Evolutionary conservation across 2,797 vertebrate species (phyloP), one percentile per base, ranked within the genome.

Genomic region (Myoxocephalus aenaeus): DNA sequence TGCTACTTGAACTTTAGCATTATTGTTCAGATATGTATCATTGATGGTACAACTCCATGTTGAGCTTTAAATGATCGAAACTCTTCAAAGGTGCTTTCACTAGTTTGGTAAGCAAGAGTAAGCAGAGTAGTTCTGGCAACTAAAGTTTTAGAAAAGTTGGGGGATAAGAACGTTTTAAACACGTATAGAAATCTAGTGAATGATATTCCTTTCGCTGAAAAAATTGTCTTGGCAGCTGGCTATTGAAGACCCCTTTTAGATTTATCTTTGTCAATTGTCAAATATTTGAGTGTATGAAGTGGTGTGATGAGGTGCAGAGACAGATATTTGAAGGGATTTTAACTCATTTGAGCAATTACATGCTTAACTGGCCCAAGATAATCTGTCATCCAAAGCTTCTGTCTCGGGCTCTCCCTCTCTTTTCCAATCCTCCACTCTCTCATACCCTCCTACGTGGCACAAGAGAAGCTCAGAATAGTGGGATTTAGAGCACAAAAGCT

Each of bases 301-400:
- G 96, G 97, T 98, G 96, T 97, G 97, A 97, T 98, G 98, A 97
- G 97, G 96, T 98, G 98, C 97, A 96, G 97, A 97, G 97, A 97
- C 96, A 97, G 97, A 98, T 98, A 99, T 99, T 98, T 99, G 97
- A 99, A 98, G 97, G 97, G 98, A 99, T 99, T 99, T 99, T 97
- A 98, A 99, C 97, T 99, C 97, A 98, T 99, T 99, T 98, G 97
- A 98, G 98, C 98, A 99, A 99, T 99, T 99, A 99, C 98, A 99
- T 99, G 98, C 98, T 99, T 99, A 99, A 99, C 98, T 98, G 97
- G 96, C 96, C 96, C 96, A 96, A 96, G 96, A 98, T 99, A 99
- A 99, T 99, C 97, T 99, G 96, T 97, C 96, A 97, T 96, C 95
- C 96, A 96, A 96, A 97, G 96, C 95, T 96, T 97, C 96, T 93